Evolutionary conservation across 2,113 vertebrate species (phyloP), one percentile per base, ranked within the genome.

Genomic region (Anarrhichthys ocellatus): DNA sequence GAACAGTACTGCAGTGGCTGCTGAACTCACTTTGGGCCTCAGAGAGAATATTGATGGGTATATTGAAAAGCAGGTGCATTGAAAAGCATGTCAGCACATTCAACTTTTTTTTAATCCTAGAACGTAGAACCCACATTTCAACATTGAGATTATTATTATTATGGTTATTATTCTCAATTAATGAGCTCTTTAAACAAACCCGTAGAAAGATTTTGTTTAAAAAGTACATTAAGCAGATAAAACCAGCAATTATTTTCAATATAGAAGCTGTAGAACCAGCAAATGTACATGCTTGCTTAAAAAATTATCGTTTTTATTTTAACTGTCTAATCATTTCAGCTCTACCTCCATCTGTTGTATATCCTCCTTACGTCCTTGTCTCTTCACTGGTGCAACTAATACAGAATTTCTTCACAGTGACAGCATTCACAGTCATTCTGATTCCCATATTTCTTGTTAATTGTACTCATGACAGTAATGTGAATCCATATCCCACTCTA

Each of bases 401-500:
- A 29, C 20, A 24, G 8, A 65, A 14, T 66, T 17, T 73, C 38
- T 73, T 42, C 59, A 63, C 44, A 59, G 2, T 62, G 7, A 42
- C 6, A 27, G 44, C 7, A 27, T 11, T 36, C 9, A 1, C 18
- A 32, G 0, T 44, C 9, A 64, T 36, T 58, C 22, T 50, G 66
- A 73, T 72, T 73, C 59, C 18, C 7, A 54, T 38, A 29, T 67
- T 59, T 73, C 66, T 54, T 63, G 32, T 40, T 29, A 32, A 71
- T 87, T 83, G 27, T 1, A 54, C 36, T 70, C 42, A 48, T 67
- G 62, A 76, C 52, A 44, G 11, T 76, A 44, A 75, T 32, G 56
- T 67, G 46, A 87, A 85, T 86, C 65, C 71, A 80, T 80, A 83
- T 73, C 64, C 54, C 40, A 46, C 76, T 78, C 40, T 42, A 32